These are phyloP conservation scores for Procambarus virginalis DNA, from an alignment of 1,140 invertebrate species.

Conservation along the genomic window DNA sequence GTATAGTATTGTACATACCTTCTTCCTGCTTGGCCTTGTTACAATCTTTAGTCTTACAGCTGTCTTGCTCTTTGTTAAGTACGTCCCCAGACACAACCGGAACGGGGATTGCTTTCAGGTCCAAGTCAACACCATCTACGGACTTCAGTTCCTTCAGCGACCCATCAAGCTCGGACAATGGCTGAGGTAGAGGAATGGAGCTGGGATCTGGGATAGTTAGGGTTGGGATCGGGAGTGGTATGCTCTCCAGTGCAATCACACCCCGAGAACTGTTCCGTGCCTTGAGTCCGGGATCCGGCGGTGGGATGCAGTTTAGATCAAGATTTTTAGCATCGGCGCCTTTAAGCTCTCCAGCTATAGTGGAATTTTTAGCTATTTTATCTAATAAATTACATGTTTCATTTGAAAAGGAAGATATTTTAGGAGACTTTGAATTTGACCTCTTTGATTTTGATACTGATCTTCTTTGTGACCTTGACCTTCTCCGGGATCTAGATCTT, in stretches of 20 bases:
- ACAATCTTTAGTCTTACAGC: slow-evolving; percentile 2
- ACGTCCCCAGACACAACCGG: background rate
- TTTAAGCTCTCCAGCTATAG: slow-evolving; percentile 12
- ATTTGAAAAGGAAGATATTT: background rate
- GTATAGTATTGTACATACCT: slow-evolving; percentile 2
- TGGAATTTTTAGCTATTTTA: slow-evolving; percentile 2
- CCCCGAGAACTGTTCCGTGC: background rate
- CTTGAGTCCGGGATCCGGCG: background rate
- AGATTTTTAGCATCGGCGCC: background rate
- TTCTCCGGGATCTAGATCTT: slow-evolving; percentile 32
- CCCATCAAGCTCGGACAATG: background rate
- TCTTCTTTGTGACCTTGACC: slow-evolving; percentile 23
- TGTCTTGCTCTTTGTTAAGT: slow-evolving; percentile 17
- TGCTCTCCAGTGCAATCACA: slow-evolving; percentile 32
- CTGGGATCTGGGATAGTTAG: slow-evolving; percentile 37
- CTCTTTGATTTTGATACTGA: background rate
- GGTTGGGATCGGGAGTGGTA: slow-evolving; percentile 36
- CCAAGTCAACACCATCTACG: background rate
- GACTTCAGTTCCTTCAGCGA: background rate
- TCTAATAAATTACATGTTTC: slow-evolving; percentile 30
- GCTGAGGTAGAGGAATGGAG: slow-evolving; percentile 55
- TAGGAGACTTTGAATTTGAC: background rate
- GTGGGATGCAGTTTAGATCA: slow-evolving; percentile 13
- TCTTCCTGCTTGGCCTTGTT: slow-evolving; percentile 27
- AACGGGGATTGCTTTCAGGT: background rate